Base-by-base conservation (phyloP, 2,888 invertebrate species). In the Bellardia pandia region DNA sequence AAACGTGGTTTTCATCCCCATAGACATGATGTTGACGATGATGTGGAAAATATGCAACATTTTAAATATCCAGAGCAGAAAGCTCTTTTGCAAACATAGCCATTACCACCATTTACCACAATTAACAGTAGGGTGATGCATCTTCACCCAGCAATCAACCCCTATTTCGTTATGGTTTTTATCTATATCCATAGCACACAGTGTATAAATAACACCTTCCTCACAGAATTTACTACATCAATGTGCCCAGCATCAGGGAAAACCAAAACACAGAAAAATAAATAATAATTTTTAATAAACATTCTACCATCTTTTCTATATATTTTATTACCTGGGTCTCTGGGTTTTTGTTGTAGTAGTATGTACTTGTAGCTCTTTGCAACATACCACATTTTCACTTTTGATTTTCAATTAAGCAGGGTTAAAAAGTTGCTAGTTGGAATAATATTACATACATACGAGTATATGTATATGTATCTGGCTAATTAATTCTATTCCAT, bases 21-120 rank as follows among this genome's bases (percentile, higher is more conserved):
- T 51, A 33, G 62, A 69, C 42, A 64, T 77, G 62, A 77, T 84
- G 62, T 40, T 37, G 37, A 37, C 5, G 37, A 37, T 45, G 45
- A 45, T 45, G 45, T 45, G 62, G 23, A 81, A 84, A 85, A 87
- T 87, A 78, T 81, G 85, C 74, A 87, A 85, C 81, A 87, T 81
- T 85, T 78, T 48, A 6, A 64, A 76, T 75, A 64, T 40, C 9
- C 16, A 5, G 48, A 68, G 58, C n/a, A 42, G 53, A 33, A 66
- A 72, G 64, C 53, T 72, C 30, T 74, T 23, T 23, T 66, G 37
- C 6, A 33, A 6, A 42, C 9, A 40, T 23, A 75, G 56, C 68
- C 58, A 56, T 68, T 68, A 77, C 82, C 71, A 79, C 78, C 69
- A 64, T 51, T 30, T 42, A 8, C 23, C 11, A 33, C 1, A 69